phyloP scores from a whole-genome alignment of 2,113 vertebrate species.

The Globicephala melas region DNA sequence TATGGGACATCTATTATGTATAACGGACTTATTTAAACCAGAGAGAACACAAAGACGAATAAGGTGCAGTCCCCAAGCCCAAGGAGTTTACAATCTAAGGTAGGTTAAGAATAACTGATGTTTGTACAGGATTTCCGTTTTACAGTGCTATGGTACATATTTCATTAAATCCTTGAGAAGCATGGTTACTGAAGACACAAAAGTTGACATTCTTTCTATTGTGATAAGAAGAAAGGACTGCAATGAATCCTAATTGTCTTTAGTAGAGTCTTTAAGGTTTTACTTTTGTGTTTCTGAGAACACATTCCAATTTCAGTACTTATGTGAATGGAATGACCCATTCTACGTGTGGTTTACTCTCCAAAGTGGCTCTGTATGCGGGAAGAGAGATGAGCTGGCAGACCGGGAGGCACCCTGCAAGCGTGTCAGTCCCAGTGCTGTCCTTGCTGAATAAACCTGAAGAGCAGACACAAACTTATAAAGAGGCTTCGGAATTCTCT shows the following conservation, averaged over 20 bases:
- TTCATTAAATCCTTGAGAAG: background rate
- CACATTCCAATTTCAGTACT: background rate
- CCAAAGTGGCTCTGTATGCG: background rate
- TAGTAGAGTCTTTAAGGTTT: background rate
- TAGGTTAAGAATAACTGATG: background rate
- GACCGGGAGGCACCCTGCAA: background rate
- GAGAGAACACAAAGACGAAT: background rate
- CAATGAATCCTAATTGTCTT: background rate
- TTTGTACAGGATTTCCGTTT: background rate
- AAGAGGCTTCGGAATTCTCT: background rate
- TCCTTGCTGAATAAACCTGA: background rate
- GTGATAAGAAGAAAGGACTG: background rate
- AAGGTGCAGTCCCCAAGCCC: background rate
- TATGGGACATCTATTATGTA: background rate
- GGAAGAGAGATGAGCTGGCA: background rate
- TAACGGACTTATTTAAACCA: background rate
- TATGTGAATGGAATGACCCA: background rate
- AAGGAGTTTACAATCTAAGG: background rate
- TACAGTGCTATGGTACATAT: background rate
- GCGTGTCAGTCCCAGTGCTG: background rate
- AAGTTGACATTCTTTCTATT: constrained; percentile 2
- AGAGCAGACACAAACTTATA: background rate
- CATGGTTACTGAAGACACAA: background rate
- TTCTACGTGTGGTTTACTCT: background rate
- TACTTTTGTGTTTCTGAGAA: constrained; percentile 27